Evolutionary conservation across 2,113 vertebrate genomes (phyloP), one percentile per base, ranked within the genome.

Genomic region (Strix aluco): DNA sequence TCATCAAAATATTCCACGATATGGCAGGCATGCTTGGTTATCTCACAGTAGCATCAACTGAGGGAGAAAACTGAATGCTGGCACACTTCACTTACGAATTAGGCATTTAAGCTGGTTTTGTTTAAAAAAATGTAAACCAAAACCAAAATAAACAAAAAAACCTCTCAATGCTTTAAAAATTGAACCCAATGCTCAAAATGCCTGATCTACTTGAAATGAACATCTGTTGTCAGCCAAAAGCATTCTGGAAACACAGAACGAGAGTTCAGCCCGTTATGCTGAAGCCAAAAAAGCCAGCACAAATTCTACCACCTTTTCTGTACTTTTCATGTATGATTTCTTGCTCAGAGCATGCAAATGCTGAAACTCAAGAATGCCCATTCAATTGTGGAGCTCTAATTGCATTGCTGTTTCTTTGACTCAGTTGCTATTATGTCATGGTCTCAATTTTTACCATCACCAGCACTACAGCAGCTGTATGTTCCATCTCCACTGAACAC

Each of bases 371-470:
- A 38, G 11, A 94, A 66, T 14, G 4, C 3, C 30, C 51, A 62
- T 66, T 78, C 10, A 46, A 0, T 13, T 47, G 19, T 6, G 8
- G 40, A 49, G 55, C 40, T 80, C 12, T 42, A 58, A 65, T 4
- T 61, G 18, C 58, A 65, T 0, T 44, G 23, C 23, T 44, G 9
- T 0, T 77, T 36, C 73, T 77, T 44, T 58, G 0, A 58, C n/a
- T 63, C 34, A 4, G 15, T 40, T 0, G 1, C 34, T 69, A 11
- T 17, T 58, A 29, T 7, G 7, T 29, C 4, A 1, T 7, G 7
- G 30, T 57, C 36, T 88, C 23, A 46, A 36, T 87, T 91, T 93
- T 62, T 49, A 34, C 22, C 18, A 46, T 6, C 1, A 3, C 12
- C 65, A 85, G 26, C 42, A 78, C 10, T 49, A 78, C 8, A 13